Conservation (phyloP, 1,140 invertebrate species). For the Conopomorpha cramerella region DNA sequence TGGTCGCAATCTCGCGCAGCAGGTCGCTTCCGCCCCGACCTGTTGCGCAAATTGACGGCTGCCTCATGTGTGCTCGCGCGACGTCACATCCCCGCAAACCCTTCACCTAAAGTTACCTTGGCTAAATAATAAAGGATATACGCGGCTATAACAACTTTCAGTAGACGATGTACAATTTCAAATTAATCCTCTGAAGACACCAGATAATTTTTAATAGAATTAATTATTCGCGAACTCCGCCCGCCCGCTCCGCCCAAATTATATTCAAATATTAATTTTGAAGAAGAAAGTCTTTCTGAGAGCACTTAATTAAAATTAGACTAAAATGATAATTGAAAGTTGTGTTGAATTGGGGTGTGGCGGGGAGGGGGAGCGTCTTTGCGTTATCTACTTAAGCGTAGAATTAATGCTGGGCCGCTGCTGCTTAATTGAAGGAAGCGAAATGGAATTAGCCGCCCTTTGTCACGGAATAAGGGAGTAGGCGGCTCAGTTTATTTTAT, state of each 20-base stretch:
- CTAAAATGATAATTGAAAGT: constrained; percentile 60
- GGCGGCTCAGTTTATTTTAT: too few species aligned
- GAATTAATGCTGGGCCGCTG: constrained; percentile 41
- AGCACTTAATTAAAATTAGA: constrained; percentile 61
- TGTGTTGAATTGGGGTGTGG: constrained; percentile 57
- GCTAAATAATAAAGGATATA: too few species aligned
- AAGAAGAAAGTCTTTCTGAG: constrained; percentile 54
- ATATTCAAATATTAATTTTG: constrained; percentile 60
- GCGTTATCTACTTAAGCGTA: constrained; percentile 53
- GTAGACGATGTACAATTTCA: too few species aligned
- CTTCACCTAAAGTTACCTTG: too few species aligned
- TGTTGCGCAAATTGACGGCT: constrained; percentile 48
- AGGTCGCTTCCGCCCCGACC: constrained; percentile 57
- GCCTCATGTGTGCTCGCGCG: too few species aligned
- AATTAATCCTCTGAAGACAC: too few species aligned
- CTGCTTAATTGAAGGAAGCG: constrained; percentile 27
- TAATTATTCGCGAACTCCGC: constrained; percentile 53
- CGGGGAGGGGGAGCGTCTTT: constrained; percentile 39
- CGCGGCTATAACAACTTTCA: too few species aligned
- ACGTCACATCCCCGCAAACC: too few species aligned
- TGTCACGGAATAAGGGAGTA: too few species aligned
- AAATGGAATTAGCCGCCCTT: constrained; percentile 18
- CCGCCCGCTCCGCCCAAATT: constrained; percentile 50
- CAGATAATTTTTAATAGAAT: constrained; percentile 44
- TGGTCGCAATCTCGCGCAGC: constrained; percentile 52